Percentiles rank a stretch among this genome's conserved stretches.
Evolutionary conservation across 2,888 invertebrate genomes (phyloP).

Genomic region (Poecilus cupreus): DNA sequence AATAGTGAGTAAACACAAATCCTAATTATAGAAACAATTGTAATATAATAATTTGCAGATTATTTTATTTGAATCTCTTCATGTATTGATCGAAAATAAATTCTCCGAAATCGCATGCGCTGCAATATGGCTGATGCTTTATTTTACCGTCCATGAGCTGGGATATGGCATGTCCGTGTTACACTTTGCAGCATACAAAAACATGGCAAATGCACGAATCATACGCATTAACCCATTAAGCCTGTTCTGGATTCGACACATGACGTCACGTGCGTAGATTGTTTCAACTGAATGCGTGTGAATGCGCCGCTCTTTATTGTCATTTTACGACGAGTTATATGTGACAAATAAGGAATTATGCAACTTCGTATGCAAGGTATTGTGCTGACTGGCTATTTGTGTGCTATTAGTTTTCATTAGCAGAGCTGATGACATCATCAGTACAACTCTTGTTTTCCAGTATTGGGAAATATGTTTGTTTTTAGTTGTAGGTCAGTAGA

Average conservation of each 20-base stretch:
- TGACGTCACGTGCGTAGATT: slow-evolving; percentile 32
- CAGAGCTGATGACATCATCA: slow-evolving; percentile 16
- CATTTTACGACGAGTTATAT: slow-evolving; percentile 12
- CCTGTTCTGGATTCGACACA: neutral
- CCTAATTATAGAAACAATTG: neutral
- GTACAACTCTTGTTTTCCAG: slow-evolving; percentile 18
- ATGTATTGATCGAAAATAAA: neutral
- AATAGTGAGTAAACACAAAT: neutral
- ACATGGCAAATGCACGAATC: neutral
- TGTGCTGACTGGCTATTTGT: slow-evolving; percentile 26
- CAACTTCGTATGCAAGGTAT: slow-evolving; percentile 48
- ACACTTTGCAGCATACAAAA: neutral
- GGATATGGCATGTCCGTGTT: neutral
- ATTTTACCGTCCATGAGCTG: neutral
- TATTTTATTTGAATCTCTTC: neutral
- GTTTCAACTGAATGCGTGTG: slow-evolving; percentile 8
- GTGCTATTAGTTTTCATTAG: slow-evolving; percentile 27
- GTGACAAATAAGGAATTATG: slow-evolving; percentile 56
- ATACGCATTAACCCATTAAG: slow-evolving; percentile 19
- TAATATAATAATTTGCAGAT: neutral
- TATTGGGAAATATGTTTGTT: slow-evolving; percentile 36
- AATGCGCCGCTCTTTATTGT: slow-evolving; percentile 16
- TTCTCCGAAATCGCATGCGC: slow-evolving; percentile 27
- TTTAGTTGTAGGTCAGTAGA: slow-evolving; percentile 32
- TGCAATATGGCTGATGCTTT: slow-evolving; percentile 33